Percentiles rank a stretch among this genome's conserved stretches.
These are phyloP conservation scores for Apodemia zela DNA, from an alignment of 2,888 invertebrate genomes.

Conservation along the genomic window DNA sequence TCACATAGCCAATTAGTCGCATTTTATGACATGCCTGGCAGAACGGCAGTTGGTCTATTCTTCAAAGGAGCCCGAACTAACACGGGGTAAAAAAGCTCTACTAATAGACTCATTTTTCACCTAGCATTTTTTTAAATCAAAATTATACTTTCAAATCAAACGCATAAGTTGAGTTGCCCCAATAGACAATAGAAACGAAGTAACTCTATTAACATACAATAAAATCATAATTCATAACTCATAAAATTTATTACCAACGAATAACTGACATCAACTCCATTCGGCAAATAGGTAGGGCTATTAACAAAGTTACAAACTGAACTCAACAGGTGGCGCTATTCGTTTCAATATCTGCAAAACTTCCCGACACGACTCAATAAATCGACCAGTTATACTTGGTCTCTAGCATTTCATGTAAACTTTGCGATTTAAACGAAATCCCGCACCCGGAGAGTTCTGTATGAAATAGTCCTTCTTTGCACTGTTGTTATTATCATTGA, in stretches of 20 bases:
- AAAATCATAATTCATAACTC: slow-evolving; percentile 12
- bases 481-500: slow-evolving; percentile 71
- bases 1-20: too few species aligned
- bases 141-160: too few species aligned
- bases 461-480: slow-evolving; percentile 57
- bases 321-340: slow-evolving; percentile 75
- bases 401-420: slow-evolving; percentile 33
- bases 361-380: slow-evolving; percentile 72
- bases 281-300: slow-evolving; percentile 56
- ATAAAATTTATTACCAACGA: slow-evolving; percentile 26
- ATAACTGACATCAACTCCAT: slow-evolving; percentile 42
- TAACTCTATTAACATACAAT: neutral
- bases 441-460: slow-evolving; percentile 42
- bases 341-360: slow-evolving; percentile 79
- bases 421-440: slow-evolving; percentile 34
- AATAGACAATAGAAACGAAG: too few species aligned
- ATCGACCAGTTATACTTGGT: slow-evolving; percentile 56
- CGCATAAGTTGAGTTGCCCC: too few species aligned
- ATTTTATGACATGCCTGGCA: too few species aligned
- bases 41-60: too few species aligned
- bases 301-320: slow-evolving; percentile 68
- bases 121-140: too few species aligned
- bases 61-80: too few species aligned
- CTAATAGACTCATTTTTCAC: too few species aligned
- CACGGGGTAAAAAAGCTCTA: too few species aligned